Base-by-base conservation (phyloP, 2,888 invertebrate genomes). In the Chrysolina haemoptera region DNA sequence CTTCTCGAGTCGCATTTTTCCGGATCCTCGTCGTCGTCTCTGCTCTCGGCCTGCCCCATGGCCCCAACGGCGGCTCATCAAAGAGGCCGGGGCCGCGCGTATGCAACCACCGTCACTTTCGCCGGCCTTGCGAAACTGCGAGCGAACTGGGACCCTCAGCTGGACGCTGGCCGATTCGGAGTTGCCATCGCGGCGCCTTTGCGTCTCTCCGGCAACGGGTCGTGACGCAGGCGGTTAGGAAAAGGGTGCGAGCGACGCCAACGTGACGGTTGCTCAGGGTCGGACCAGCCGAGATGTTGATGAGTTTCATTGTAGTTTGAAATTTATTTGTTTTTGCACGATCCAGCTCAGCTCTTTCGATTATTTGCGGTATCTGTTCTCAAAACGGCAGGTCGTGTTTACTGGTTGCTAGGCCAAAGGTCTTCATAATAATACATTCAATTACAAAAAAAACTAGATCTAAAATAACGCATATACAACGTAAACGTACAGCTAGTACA, bases 11-110 rank as follows among this genome's bases (percentile, higher is more conserved):
- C 76, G 35, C 68, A 55, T 83, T 89, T 90, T 68, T 90, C 90
- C 80, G 90, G 89, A 73, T 90, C 90, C 72, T 90, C 90, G 67
- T 90, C 89, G 76, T 89, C 90, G 68, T 89, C 90, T 76, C 89
- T 88, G 84, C 89, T 89, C 84, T 90, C 90, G 81, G 89, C 89
- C 84, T 90, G 90, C 84, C 90, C 91, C 91, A 91, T 91, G 85
- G 86, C 88, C 87, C 84, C 88, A 87, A 88, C 88, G 84, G 85
- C 88, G 90, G 90, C 89, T 88, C 90, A 88, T 87, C 84, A 88
- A 88, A 87, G 88, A 87, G 89, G 89, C 87, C 87, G 74, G 71
- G 73, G 72, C 70, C 55, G 66, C 71, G 74, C 68, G 70, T 46
- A 62, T 70, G 73, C 73, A 73, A 74, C 71, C 74, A 71, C 71